Conservation (phyloP, 2,113 vertebrate genomes). For the Ammodytes dubius region DNA sequence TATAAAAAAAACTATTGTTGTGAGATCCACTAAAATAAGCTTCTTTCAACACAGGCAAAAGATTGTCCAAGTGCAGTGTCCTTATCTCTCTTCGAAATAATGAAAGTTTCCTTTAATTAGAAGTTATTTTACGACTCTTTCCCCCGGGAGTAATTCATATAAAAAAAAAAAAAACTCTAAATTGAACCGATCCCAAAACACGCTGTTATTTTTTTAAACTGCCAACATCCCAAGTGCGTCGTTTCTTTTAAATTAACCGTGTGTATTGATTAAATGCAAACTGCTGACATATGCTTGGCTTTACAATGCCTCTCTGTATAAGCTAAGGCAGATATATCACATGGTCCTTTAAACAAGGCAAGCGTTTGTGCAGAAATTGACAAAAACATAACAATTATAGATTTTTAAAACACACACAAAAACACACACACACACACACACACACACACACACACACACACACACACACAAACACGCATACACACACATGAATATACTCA, state of each 20-base stretch:
- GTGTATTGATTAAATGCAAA: constrained; percentile 24
- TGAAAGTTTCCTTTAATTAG: constrained; percentile 23
- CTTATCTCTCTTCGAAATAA: background rate
- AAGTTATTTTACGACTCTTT: constrained; percentile 15
- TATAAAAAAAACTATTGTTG: background rate
- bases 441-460: too few relatives aligned
- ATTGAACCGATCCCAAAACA: constrained; percentile 18
- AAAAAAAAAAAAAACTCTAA: constrained; percentile 1
- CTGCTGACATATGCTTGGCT: constrained; percentile 29
- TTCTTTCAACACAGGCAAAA: background rate
- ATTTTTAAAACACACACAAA: background rate
- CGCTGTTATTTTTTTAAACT: constrained; percentile 31
- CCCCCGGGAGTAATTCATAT: constrained; percentile 14
- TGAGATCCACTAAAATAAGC: background rate
- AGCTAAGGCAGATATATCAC: constrained; percentile 23
- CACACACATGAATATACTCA: too few relatives aligned
- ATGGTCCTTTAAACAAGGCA: background rate
- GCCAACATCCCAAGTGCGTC: constrained; percentile 1
- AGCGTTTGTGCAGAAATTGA: constrained; percentile 23
- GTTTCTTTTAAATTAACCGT: constrained; percentile 23
- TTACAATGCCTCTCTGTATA: constrained; percentile 1
- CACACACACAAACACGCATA: too few relatives aligned
- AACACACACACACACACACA: background rate
- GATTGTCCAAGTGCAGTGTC: background rate
- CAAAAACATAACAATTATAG: constrained; percentile 26